Conservation (phyloP, 2,797 vertebrate genomes). For the Antrozous pallidus region DNA sequence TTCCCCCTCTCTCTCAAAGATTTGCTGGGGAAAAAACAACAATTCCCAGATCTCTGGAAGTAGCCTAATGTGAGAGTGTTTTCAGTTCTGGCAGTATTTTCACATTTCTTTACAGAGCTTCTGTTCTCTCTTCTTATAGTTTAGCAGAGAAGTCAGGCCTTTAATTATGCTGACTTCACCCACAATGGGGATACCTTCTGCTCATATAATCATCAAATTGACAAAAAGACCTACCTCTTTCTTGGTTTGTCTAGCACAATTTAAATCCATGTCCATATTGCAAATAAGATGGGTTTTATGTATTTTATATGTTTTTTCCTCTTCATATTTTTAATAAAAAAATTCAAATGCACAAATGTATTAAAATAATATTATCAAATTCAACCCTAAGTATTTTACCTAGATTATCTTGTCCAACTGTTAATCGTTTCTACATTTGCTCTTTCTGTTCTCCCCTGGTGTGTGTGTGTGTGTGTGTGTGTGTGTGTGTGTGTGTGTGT, state of each 20-base stretch:
- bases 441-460: neutral
- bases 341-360: neutral
- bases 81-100: conserved; percentile 39
- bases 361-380: neutral
- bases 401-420: neutral
- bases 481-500: neutral
- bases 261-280: neutral
- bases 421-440: neutral
- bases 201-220: neutral
- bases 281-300: neutral
- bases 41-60: conserved; percentile 34
- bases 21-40: conserved; percentile 5
- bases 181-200: neutral
- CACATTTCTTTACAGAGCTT: conserved; percentile 42
- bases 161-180: conserved; percentile 13
- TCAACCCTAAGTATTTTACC: neutral
- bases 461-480: neutral
- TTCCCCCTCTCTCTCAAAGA: neutral
- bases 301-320: neutral
- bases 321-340: neutral
- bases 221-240: neutral
- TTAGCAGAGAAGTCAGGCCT: conserved; percentile 9
- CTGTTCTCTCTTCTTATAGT: neutral
- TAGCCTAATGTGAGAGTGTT: neutral
- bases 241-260: neutral